Evolutionary conservation across 2,888 invertebrate genomes (phyloP), one percentile per base, ranked within the genome.

Genomic region (Drosophila engyochracea): DNA sequence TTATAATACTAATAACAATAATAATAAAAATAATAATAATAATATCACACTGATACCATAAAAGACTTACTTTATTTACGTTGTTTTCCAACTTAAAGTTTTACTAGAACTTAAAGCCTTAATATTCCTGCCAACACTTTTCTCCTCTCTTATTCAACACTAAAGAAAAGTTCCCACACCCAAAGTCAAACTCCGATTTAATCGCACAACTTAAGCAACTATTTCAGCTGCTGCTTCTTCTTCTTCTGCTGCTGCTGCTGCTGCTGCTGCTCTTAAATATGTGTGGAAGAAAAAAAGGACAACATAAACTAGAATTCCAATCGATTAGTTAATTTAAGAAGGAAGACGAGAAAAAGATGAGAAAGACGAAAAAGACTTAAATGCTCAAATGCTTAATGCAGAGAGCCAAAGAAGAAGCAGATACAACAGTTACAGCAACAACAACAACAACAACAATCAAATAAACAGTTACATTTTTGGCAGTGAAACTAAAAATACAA

Each of bases 401-500:
- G 59, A 39, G 59, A 49, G 41, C 22, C 37, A 33, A 49, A 51
- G 25, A 39, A 19, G 41, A 33, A 19, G 49, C 55, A 60, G 52
- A 55, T 44, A 71, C 61, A 74, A 70, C 16, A 35, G 7, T 14
- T 22, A 54, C 53, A 53, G 22, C 7, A 22, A 53, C 1, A 53
- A 33, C 7, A 16, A 53, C 1, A 53, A 3, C 14, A 37, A 37
- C 28, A 58, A 44, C 44, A 22, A 30, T 30, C 44, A 31, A 31
- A 44, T 58, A 59, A 70, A 70, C 62, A 68, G 69, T 74, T 78
- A 73, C 73, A 76, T 67, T 76, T 83, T 80, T 80, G 80, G 80
- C 70, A 73, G 54, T 70, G 39, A 75, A 76, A 79, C 82, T 82
- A 81, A 82, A 81, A 82, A 81, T 81, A 81, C 79, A 71, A 67